These are phyloP conservation scores for Papilio glaucus DNA, from an alignment of 1,140 invertebrate species.

Conservation along the genomic window DNA sequence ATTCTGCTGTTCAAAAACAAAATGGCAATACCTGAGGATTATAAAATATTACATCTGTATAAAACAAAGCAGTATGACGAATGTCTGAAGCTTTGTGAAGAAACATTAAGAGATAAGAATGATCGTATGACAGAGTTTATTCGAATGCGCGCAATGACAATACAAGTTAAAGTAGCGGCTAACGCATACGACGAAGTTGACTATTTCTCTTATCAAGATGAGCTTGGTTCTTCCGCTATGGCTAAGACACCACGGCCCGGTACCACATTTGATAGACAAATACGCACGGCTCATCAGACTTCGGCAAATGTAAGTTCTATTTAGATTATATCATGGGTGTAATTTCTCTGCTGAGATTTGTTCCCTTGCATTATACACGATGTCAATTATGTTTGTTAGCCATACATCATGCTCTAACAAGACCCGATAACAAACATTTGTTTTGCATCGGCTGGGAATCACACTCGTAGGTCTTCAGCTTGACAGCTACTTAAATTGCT, in stretches of 20 bases:
- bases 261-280: slow-evolving; percentile 63
- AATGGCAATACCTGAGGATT: slow-evolving; percentile 62
- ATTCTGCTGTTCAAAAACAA: background rate
- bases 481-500: too few species aligned
- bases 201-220: slow-evolving; percentile 64
- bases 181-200: slow-evolving; percentile 78
- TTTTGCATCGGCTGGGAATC: too few species aligned
- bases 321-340: background rate
- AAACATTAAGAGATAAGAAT: slow-evolving; percentile 49
- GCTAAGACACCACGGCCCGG: slow-evolving; percentile 74
- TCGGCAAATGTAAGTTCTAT: slow-evolving; percentile 39
- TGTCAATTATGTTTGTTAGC: too few species aligned
- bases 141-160: slow-evolving; percentile 71
- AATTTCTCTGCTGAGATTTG: background rate
- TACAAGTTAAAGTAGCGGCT: slow-evolving; percentile 71
- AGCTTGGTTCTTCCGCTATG: slow-evolving; percentile 59
- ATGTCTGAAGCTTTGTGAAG: slow-evolving; percentile 66
- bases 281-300: slow-evolving; percentile 54
- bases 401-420: too few species aligned
- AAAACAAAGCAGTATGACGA: slow-evolving; percentile 71
- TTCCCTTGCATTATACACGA: too few species aligned
- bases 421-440: too few species aligned
- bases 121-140: slow-evolving; percentile 72
- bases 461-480: too few species aligned
- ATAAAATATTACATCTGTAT: slow-evolving; percentile 73